Conservation (phyloP, 2,797 vertebrate genomes). For the Malurus leucopterus region DNA sequence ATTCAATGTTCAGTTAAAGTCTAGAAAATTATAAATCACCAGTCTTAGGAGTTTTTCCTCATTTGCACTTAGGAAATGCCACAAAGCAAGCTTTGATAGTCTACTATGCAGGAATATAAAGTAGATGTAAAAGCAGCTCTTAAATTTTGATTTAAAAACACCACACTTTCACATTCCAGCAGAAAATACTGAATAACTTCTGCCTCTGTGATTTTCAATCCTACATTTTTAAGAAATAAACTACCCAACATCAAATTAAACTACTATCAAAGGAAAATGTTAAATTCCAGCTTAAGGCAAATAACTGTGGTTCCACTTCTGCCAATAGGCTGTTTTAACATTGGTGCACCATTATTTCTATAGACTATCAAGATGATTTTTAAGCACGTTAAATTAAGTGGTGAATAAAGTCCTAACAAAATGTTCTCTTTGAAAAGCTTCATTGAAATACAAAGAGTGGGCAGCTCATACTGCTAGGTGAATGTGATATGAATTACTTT, state of each 20-base stretch:
- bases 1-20: neutral
- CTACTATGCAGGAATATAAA: neutral
- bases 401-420: conserved; percentile 25
- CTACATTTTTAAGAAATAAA: neutral
- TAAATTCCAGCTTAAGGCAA: neutral
- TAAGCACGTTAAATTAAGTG: conserved; percentile 6
- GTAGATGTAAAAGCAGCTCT: neutral
- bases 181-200: neutral
- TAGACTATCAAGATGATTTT: neutral
- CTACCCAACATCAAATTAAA: neutral
- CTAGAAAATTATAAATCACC: neutral
- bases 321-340: neutral
- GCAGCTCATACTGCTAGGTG: neutral
- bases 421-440: conserved; percentile 27
- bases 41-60: neutral
- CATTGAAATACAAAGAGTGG: conserved; percentile 21
- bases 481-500: conserved; percentile 25
- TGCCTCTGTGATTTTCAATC: neutral
- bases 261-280: neutral
- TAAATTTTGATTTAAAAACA: neutral
- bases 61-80: neutral
- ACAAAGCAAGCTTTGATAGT: neutral
- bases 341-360: neutral
- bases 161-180: neutral
- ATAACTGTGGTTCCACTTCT: neutral